Base-by-base conservation (phyloP, 2,797 vertebrate genomes). In the Danio aesculapii region DNA sequence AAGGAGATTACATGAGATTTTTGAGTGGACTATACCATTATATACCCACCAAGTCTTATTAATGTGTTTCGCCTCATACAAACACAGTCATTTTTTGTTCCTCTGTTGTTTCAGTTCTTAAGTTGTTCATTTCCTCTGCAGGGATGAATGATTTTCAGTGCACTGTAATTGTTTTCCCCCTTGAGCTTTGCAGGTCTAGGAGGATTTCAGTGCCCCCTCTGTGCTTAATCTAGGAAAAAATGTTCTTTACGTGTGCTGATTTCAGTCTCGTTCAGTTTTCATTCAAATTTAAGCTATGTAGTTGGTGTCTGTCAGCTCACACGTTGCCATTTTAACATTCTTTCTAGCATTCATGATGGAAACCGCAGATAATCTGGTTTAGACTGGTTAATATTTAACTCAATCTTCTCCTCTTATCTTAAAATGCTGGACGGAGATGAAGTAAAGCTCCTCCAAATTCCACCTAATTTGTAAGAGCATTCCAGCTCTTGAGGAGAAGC, bases 301-400 rank as follows among this genome's bases (percentile, higher is more conserved):
- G 52, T 30, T 66, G 13, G 8, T 46, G n/a, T 46, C 3, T 64
- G 0, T 44, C 43, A 44, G 8, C 41, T 73, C 43, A 17, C 13
- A 58, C 11, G 6, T 55, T 49, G 57, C 11, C n/a, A 10, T 70
- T 14, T 50, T 11, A 16, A 5, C 3, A 16, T 16, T 8, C n/a
- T 16, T 2, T 55, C 41, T 21, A 55, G 17, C 50, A 53, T 14
- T 52, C 2, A 2, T 41, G n/a, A 19, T 68, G 19, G 14, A 21
- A 41, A 47, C 55, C 57, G 17, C 59, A 43, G 73, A 53, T 59
- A 50, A 62, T 11, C 13, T 44, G 30, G 13, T 44, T 62, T 43
- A 68, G 21, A 17, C 6, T 0, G 16, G 30, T 13, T 17, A 77
- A 79, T 79, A 43, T 79, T 71, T 62, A 53, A 71, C 77, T 71